These are phyloP conservation scores for Brachyhypopomus occidentalis DNA, from an alignment of 2,113 vertebrate genomes.

Conservation along the genomic window DNA sequence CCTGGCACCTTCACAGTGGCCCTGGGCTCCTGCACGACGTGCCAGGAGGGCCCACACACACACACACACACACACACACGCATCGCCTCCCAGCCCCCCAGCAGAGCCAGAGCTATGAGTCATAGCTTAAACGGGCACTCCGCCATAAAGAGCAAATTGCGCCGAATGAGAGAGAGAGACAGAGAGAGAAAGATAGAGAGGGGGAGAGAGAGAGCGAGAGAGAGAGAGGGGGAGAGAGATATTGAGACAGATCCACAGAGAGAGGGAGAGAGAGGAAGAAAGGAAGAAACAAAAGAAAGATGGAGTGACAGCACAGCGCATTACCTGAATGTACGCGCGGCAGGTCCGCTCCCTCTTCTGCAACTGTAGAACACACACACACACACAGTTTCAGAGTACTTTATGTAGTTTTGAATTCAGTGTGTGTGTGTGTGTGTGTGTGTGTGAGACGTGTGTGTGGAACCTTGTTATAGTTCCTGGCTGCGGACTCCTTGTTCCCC, in stretches of 20 bases:
- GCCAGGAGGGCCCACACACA: background rate
- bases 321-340: constrained; percentile 91
- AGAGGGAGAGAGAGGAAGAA: constrained; percentile 18
- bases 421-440: constrained; percentile 23
- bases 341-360: constrained; percentile 91
- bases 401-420: background rate
- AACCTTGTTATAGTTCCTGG: constrained; percentile 94
- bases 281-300: constrained; percentile 21
- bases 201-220: background rate
- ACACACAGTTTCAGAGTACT: constrained; percentile 10
- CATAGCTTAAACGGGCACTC: background rate
- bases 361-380: constrained; percentile 73
- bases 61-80: background rate
- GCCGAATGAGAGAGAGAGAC: background rate
- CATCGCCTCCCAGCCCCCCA: background rate
- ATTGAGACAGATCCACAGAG: constrained; percentile 41
- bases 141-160: background rate
- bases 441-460: background rate
- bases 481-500: constrained; percentile 86
- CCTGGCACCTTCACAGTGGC: background rate
- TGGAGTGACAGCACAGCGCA: background rate
- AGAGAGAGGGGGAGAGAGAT: constrained; percentile 29
- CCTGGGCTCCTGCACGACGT: background rate
- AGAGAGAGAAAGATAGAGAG: background rate
- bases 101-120: background rate